Evolutionary conservation across 2,113 vertebrate genomes (phyloP), one percentile per base, ranked within the genome.

Genomic region (Chionodraco myersi): DNA sequence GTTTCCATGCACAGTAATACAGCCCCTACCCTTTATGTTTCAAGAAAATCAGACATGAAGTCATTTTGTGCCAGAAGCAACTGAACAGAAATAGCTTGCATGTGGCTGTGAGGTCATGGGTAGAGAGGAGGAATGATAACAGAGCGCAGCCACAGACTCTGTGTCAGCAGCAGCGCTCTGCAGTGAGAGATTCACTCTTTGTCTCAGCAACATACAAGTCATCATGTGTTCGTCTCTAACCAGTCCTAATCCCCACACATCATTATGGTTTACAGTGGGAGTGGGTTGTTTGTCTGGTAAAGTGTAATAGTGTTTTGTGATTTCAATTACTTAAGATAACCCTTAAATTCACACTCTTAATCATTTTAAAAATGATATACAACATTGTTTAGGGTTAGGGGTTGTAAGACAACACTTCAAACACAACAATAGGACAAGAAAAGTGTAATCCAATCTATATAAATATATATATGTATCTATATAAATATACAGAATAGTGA

Each of bases 41-140:
- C 75, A 84, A 87, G 77, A 67, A 80, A 88, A 91, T 93, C 84
- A 92, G 93, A 94, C 92, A 93, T 93, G 88, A 92, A 89, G 88
- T 93, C 88, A 93, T 88, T 82, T 83, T 87, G 70, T 86, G 90
- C 91, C 84, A 81, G 84, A 82, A 85, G 92, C 91, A 85, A 91
- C 30, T 88, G 60, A 73, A 90, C 90, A 89, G 80, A 92, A 92
- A 93, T 92, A 91, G 86, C 89, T 80, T 53, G 77, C 87, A 88
- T 92, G 92, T 90, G 91, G 85, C 61, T 91, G 68, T 93, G 91
- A 92, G 88, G 88, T 94, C 92, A 91, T 88, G 83, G 83, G 67
- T 83, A 89, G 56, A 63, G 86, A 70, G 73, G 77, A 88, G 86
- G 64, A 91, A 91, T 59, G 90, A 93, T 91, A 93, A 88, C 90